Evolutionary conservation across 2,888 invertebrate species (phyloP), one percentile per base, ranked within the genome.

Genomic region (Branchipolynoe longqiensis): DNA sequence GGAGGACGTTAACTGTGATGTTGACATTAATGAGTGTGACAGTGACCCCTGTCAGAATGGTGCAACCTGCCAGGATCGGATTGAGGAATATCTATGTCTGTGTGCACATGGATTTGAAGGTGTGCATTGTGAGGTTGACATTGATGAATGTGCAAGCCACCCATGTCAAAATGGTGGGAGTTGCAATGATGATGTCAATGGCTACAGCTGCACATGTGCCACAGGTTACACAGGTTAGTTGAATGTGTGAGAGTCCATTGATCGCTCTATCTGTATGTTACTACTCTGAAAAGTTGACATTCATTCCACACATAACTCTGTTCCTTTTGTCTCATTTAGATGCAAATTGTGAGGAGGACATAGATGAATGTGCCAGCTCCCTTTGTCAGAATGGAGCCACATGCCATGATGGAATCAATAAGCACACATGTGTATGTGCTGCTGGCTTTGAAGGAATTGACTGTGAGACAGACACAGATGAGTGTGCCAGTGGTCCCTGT

Each of bases 81-180:
- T 94, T 48, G 89, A 85, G 54, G 88, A 48, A 48, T 89, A 89
- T 89, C 78, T 33, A 86, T 98, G 98, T 83, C 12, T 54, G 4
- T 91, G 91, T 85, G 8, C 86, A n/a, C 85, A 90, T 22, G 92
- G 91, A 0, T 93, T 86, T 84, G 89, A 88, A 25, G 94, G 94
- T 4, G 48, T 33, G 1, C 87, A 48, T 38, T 94, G 98, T 94
- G 96, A 96, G 91, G 94, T 95, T 12, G 97, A 98, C 94, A 97
- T 98, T 90, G 96, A 98, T 94, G 98, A 98, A 93, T 98, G 98
- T 93, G 94, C 95, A 83, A 95, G 96, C 82, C 95, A 95, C 92
- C 97, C 97, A 0, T 98, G 98, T 93, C 94, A 94, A 14, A n/a
- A n/a, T n/a, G n/a, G n/a, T n/a, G n/a, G n/a, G n/a, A n/a, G n/a